Base-by-base conservation (phyloP, 2,797 vertebrate genomes). In the Sphenopsis melanotis region DNA sequence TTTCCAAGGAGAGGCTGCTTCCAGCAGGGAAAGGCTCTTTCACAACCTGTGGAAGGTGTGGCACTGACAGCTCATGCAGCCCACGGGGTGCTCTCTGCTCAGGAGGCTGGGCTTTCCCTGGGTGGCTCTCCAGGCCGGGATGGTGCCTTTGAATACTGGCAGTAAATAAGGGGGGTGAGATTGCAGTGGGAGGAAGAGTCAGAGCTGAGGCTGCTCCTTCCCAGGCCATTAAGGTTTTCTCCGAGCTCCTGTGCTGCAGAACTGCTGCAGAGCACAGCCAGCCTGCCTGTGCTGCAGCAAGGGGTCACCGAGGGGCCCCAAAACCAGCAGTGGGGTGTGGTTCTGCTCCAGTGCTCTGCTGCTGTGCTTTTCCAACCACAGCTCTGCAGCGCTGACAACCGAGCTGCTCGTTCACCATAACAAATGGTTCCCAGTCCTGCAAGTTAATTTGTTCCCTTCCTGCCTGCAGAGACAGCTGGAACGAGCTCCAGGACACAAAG, bases 11-110 rank as follows among this genome's bases (percentile, higher is more conserved):
- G 30, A 66, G 66, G 79, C 84, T 47, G 39, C 13, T n/a, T 29
- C 56, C 57, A n/a, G 68, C 69, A 64, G 78, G 75, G 47, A 52
- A 4, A 50, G 1, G 52, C 64, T 57, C 47, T 94, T 90, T 76
- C 2, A 0, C 68, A 90, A 26, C 15, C 56, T 2, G 4, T 9
- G 30, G 13, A 22, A 53, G 64, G 23, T 15, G 0, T 30, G 37
- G 23, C 6, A 3, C 34, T 78, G 34, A 10, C 18, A 37, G 0
- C 44, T 49, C 22, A 19, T 15, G 70, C 55, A 68, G 50, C 29
- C 32, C 46, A 1, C 17, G 7, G 37, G 77, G 29, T 6, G 41
- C 61, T 68, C 60, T 15, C 15, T 2, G 12, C 76, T 65, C 24
- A 1, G 30, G n/a, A 63, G 18, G 18, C 24, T 0, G 5, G 44